Conservation (phyloP, 2,113 vertebrate genomes). For the Limanda limanda region DNA sequence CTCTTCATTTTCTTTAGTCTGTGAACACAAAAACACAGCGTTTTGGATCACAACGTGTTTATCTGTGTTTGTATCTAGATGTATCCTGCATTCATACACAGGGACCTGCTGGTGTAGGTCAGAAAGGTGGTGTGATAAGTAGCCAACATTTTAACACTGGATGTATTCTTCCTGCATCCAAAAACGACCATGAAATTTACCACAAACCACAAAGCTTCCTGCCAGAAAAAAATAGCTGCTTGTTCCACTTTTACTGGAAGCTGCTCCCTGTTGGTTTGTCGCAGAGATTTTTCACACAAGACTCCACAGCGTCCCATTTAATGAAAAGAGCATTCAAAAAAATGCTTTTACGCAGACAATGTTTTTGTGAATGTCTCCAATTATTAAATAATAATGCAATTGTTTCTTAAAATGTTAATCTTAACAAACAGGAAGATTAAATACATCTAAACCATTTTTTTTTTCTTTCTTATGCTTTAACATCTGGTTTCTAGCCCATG, state of each 20-base stretch:
- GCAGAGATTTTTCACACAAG: conserved; percentile 17
- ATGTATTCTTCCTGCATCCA: conserved; percentile 13
- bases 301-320: not conserved
- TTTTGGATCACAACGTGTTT: not conserved
- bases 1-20: conserved; percentile 93
- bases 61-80: not conserved
- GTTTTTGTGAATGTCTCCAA: no score
- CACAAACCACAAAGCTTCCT: conserved; percentile 43
- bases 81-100: not conserved
- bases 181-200: conserved; percentile 14
- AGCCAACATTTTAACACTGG: conserved; percentile 26
- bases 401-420: no score
- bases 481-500: not conserved
- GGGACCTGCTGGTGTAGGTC: conserved; percentile 1
- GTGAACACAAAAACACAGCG: conserved; percentile 48
- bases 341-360: no score
- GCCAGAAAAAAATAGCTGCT: conserved; percentile 39
- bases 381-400: no score
- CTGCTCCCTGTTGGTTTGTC: not conserved
- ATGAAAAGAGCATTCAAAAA: not conserved
- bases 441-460: no score
- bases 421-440: no score
- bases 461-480: not conserved
- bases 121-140: not conserved
- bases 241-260: conserved; percentile 52